phyloP scores from a whole-genome alignment of 2,888 invertebrate genomes.

The Iphiclides podalirius region DNA sequence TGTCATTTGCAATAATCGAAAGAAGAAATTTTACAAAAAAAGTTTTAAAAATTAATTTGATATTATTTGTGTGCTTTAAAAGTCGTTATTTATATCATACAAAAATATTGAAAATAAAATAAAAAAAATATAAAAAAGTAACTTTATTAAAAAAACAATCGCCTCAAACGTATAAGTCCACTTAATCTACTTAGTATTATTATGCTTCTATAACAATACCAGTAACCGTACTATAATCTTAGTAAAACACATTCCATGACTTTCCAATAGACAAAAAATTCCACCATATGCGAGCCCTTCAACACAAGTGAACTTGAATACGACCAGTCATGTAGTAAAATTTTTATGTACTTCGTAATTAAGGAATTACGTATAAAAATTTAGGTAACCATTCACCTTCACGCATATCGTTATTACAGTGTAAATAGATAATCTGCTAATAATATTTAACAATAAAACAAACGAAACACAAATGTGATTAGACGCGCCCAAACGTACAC shows the following conservation, averaged over 20 bases:
- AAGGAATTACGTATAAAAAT: conserved; percentile 56
- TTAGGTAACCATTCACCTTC: conserved; percentile 23
- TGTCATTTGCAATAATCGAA: no score
- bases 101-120: neutral
- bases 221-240: conserved; percentile 34
- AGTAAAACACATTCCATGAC: conserved; percentile 20
- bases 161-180: conserved; percentile 50
- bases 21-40: no score
- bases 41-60: no score
- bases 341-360: conserved; percentile 30
- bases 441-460: neutral
- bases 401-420: neutral
- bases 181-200: conserved; percentile 62
- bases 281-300: conserved; percentile 9
- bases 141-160: conserved; percentile 41
- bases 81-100: no score
- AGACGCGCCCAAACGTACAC: conserved; percentile 10
- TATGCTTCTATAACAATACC: conserved; percentile 63
- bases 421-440: conserved; percentile 2
- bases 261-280: conserved; percentile 11
- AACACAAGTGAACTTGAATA: conserved; percentile 33
- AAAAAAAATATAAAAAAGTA: conserved; percentile 15
- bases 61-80: no score
- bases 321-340: conserved; percentile 26
- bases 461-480: conserved; percentile 5